phyloP scores from a whole-genome alignment of 2,888 invertebrate species.

The Rugalucina vietnamica region DNA sequence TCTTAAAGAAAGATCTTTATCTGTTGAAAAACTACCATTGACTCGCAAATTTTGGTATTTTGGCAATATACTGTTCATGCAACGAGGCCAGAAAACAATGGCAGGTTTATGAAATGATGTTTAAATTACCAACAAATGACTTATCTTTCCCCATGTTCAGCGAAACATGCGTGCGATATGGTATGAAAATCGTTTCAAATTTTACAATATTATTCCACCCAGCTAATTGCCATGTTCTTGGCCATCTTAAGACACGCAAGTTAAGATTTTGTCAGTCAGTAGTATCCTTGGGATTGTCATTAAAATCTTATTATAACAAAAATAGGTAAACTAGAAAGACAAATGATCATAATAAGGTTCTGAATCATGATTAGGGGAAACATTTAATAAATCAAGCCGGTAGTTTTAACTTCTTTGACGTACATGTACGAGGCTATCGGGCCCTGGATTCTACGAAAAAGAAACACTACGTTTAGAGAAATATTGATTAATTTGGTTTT shows the following conservation, averaged over 20 bases:
- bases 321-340: too few species aligned
- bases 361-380: too few species aligned
- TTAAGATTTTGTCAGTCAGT: neutral
- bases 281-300: too few species aligned
- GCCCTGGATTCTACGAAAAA: too few species aligned
- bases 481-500: too few species aligned
- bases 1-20: neutral
- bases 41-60: constrained; percentile 46
- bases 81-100: constrained; percentile 26
- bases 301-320: too few species aligned
- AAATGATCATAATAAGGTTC: too few species aligned
- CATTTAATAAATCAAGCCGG: too few species aligned
- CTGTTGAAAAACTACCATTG: constrained; percentile 1
- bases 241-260: neutral
- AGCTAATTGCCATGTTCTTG: neutral
- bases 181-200: neutral
- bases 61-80: constrained; percentile 26
- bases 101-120: neutral
- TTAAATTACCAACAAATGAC: neutral
- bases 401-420: too few species aligned
- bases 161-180: neutral
- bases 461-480: too few species aligned
- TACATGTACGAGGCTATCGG: too few species aligned
- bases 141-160: neutral
- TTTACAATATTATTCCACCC: neutral